Conservation (phyloP, 2,797 vertebrate species). For the Glyptemys insculpta region DNA sequence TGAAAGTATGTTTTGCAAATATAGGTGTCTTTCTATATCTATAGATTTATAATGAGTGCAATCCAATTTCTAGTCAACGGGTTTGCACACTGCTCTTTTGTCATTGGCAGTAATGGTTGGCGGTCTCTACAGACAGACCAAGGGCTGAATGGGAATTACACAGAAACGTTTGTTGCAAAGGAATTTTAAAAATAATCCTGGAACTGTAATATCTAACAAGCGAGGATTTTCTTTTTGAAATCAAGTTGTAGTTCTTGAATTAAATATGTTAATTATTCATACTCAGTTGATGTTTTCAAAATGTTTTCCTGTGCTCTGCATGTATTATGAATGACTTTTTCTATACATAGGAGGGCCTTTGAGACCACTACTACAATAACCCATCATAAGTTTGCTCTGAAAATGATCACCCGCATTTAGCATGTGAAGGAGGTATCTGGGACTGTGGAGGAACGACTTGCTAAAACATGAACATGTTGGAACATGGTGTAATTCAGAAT, state of each 20-base stretch:
- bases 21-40: not conserved
- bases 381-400: not conserved
- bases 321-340: not conserved
- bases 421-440: not conserved
- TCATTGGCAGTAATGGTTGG: not conserved
- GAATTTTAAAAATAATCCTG: not conserved
- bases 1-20: not conserved
- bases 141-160: not conserved
- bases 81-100: not conserved
- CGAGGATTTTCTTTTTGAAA: not conserved
- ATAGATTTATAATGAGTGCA: not conserved
- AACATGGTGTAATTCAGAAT: not conserved
- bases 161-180: not conserved
- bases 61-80: not conserved
- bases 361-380: not conserved
- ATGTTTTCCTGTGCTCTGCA: slow-evolving; percentile 4
- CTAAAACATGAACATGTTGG: not conserved
- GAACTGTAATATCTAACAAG: not conserved
- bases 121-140: not conserved
- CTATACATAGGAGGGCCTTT: not conserved
- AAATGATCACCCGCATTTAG: not conserved
- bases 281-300: slow-evolving; percentile 29
- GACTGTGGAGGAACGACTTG: not conserved
- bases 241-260: not conserved
- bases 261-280: slow-evolving; percentile 17